Percentiles rank a stretch among this genome's conserved stretches.
These are phyloP conservation scores for Oreochromis mossambicus DNA, from an alignment of 2,797 vertebrate species.

Conservation along the genomic window DNA sequence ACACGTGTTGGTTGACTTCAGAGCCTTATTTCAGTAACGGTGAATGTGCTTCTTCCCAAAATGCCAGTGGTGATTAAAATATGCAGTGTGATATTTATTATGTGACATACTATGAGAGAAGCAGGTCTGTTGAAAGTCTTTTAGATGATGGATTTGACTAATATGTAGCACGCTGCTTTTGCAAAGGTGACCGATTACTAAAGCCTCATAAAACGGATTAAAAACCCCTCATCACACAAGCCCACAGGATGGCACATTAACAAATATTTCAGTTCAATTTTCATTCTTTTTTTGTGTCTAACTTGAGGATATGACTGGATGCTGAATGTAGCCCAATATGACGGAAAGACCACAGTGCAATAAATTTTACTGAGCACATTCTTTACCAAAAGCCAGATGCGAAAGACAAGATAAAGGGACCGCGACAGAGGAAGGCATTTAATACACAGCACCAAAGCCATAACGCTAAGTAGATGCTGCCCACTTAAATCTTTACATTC, in stretches of 20 bases:
- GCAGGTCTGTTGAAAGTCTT: neutral
- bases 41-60: neutral
- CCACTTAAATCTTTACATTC: conserved; percentile 72
- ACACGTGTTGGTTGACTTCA: neutral
- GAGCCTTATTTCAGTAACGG: neutral
- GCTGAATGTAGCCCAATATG: neutral
- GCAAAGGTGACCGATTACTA: conserved; percentile 3
- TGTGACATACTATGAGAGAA: conserved; percentile 15
- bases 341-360: neutral
- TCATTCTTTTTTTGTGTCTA: neutral
- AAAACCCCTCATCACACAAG: neutral
- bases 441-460: conserved; percentile 38
- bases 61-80: neutral
- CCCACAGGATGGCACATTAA: neutral
- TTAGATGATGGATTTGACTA: conserved; percentile 30
- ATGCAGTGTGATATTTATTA: conserved; percentile 3
- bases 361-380: conserved; percentile 9
- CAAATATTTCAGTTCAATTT: neutral
- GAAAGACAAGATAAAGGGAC: conserved; percentile 17
- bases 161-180: conserved; percentile 10
- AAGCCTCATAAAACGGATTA: conserved; percentile 18
- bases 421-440: conserved; percentile 28
- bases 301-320: neutral
- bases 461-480: conserved; percentile 63
- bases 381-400: conserved; percentile 19